A percentile compares a stretch with the other conserved stretches of the same genome.
Evolutionary conservation across 2,113 vertebrate species (phyloP).

Genomic region (Myiopsitta monachus): DNA sequence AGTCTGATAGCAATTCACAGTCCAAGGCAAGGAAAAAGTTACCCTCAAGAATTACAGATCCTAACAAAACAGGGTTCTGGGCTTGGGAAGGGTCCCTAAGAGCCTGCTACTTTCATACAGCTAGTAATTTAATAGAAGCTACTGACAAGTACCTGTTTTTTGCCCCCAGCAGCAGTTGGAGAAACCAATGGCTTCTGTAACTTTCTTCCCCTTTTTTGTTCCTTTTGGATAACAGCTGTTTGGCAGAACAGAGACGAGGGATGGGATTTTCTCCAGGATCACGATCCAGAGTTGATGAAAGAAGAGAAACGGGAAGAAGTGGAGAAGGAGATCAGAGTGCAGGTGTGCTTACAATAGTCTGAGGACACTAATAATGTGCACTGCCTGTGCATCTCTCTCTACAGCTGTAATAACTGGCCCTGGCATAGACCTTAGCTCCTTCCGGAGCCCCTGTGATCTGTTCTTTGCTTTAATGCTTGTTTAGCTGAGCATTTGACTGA

Average conservation of each 20-base stretch:
- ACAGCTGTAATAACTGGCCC: not conserved
- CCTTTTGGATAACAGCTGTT: slow-evolving; percentile 65
- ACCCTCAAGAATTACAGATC: not conserved
- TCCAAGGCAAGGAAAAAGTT: not conserved
- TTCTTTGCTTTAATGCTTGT: not conserved
- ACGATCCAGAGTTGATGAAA: slow-evolving; percentile 80
- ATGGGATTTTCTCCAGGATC: slow-evolving; percentile 77
- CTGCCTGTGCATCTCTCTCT: not conserved
- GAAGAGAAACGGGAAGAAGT: slow-evolving; percentile 79
- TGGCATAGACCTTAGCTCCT: not conserved
- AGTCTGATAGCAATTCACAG: not conserved
- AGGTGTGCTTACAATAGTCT: slow-evolving; percentile 68
- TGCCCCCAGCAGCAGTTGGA: not conserved
- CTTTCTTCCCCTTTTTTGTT: not conserved
- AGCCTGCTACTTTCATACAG: not conserved
- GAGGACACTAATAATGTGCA: not conserved
- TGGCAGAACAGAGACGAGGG: slow-evolving; percentile 79
- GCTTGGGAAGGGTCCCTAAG: not conserved
- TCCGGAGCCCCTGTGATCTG: not conserved
- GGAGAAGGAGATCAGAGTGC: slow-evolving; percentile 82
- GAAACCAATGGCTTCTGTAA: not conserved
- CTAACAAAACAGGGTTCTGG: not conserved
- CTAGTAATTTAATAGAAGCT: not conserved
- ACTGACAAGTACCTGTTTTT: not conserved
- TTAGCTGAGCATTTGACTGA: not conserved